A percentile compares a stretch with the other conserved stretches of the same genome.
These are phyloP conservation scores for Myoxocephalus aenaeus DNA, from an alignment of 2,797 vertebrate genomes.

Conservation along the genomic window DNA sequence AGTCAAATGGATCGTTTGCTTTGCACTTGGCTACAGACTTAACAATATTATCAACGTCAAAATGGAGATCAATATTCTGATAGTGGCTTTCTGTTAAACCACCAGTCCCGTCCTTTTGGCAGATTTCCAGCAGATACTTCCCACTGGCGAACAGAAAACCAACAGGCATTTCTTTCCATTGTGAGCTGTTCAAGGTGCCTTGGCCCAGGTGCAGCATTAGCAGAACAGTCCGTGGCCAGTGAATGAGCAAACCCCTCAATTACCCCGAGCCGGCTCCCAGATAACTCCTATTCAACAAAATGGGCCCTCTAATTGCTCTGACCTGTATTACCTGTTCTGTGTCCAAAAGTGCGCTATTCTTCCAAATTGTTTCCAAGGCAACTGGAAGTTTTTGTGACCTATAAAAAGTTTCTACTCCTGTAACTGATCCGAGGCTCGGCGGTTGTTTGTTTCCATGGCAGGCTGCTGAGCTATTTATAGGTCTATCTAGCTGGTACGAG, in stretches of 20 bases:
- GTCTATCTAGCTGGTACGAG: conserved; percentile 63
- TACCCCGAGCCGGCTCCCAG: conserved; percentile 68
- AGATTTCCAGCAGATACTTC: conserved; percentile 49
- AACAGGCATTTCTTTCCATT: conserved; percentile 70
- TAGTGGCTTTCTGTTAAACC: conserved; percentile 42
- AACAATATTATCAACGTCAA: conserved; percentile 25
- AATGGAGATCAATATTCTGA: conserved; percentile 43
- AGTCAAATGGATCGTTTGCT: conserved; percentile 5
- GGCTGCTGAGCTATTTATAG: conserved; percentile 79
- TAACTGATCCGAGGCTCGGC: conserved; percentile 76
- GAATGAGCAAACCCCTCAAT: conserved; percentile 79
- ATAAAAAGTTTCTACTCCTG: conserved; percentile 82
- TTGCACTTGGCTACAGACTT: conserved; percentile 26
- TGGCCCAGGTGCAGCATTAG: conserved; percentile 70
- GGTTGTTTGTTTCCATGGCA: conserved; percentile 79
- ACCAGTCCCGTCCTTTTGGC: conserved; percentile 22
- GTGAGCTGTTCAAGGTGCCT: conserved; percentile 58
- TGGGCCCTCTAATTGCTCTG: conserved; percentile 73
- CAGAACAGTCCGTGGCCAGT: conserved; percentile 64
- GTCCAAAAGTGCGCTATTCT: conserved; percentile 73
- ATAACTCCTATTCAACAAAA: conserved; percentile 77
- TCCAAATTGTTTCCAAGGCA: conserved; percentile 80
- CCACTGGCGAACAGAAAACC: conserved; percentile 50
- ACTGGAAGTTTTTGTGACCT: conserved; percentile 83
- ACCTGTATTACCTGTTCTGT: conserved; percentile 82